Evolutionary conservation across 2,113 vertebrate species (phyloP).

Genomic region (Mormyrus iriodes): DNA sequence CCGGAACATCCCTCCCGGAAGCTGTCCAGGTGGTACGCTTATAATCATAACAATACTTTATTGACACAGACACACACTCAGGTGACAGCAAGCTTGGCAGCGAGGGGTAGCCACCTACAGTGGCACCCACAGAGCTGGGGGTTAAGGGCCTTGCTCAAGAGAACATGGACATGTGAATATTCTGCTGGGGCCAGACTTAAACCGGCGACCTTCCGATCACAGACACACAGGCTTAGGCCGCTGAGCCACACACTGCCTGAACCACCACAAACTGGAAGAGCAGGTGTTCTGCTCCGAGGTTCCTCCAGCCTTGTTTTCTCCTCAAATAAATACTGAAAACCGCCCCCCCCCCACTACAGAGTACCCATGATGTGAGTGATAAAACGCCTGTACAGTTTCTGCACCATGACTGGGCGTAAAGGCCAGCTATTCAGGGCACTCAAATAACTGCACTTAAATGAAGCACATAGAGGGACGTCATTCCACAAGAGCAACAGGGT

Average conservation of each 20-base stretch:
- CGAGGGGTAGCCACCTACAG: not conserved
- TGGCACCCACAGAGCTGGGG: too few species aligned
- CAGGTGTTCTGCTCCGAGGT: too few species aligned
- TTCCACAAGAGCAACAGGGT: not conserved
- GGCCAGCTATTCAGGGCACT: not conserved
- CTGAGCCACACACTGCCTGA: not conserved
- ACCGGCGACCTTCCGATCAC: not conserved
- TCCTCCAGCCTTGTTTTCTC: not conserved
- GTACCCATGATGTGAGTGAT: not conserved
- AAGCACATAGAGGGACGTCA: not conserved
- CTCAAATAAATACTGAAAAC: not conserved
- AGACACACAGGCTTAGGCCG: not conserved
- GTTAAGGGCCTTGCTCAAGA: not conserved
- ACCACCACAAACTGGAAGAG: not conserved
- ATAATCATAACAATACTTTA: too few species aligned
- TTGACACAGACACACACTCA: too few species aligned
- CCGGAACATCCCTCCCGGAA: too few species aligned
- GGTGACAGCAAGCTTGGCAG: too few species aligned
- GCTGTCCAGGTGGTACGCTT: too few species aligned
- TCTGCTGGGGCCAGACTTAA: not conserved
- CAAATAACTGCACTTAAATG: not conserved
- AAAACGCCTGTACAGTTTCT: not conserved
- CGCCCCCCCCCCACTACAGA: not conserved
- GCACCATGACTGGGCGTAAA: not conserved
- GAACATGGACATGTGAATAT: not conserved